A percentile compares a stretch with the other conserved stretches of the same genome.
Evolutionary conservation across 2,797 vertebrate species (phyloP).

Genomic region (Hippocampus kuda): DNA sequence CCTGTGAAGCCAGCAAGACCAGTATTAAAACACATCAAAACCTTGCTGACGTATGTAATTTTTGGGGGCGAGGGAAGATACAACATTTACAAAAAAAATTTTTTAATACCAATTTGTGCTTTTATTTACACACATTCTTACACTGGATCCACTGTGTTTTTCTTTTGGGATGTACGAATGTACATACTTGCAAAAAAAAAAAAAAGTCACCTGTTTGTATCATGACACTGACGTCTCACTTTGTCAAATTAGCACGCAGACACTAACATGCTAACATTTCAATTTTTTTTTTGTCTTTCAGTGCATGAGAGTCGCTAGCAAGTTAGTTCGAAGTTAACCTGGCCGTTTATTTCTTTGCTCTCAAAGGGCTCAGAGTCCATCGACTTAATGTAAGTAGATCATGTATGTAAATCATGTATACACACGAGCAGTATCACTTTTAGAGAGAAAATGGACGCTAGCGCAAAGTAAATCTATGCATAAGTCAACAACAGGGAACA

Average conservation of each 20-base stretch:
- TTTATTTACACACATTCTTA: background rate
- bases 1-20: no score
- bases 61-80: no score
- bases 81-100: background rate
- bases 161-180: background rate
- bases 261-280: background rate
- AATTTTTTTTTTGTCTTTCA: background rate
- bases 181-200: background rate
- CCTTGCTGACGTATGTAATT: no score
- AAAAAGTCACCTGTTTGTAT: background rate
- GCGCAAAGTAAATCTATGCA: conserved; percentile 67
- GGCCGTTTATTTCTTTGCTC: background rate
- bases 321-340: background rate
- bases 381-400: background rate
- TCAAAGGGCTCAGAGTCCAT: conserved; percentile 6
- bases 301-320: conserved; percentile 1
- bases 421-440: background rate
- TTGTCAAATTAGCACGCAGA: background rate
- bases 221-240: background rate
- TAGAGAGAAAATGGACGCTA: background rate
- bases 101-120: background rate
- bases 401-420: background rate
- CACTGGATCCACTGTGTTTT: background rate
- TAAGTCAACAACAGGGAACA: conserved; percentile 42
- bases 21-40: no score